Conservation (phyloP, 2,113 vertebrate species). For the rat (Rattus norvegicus) region GRCr8 NC_086030.1:16168001-16168500, state of each 20-base stretch:
- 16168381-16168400: background rate
- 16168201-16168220: background rate
- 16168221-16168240: slow-evolving; percentile 82
- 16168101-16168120: slow-evolving; percentile 35
- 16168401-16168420: slow-evolving; percentile 11
- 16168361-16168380: slow-evolving; percentile 73
- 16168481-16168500: background rate
- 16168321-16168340: slow-evolving; percentile 80
- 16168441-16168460: slow-evolving; percentile 48
- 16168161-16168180: slow-evolving; percentile 34
- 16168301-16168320: slow-evolving; percentile 82
- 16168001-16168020: slow-evolving; percentile 58
- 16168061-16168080: slow-evolving; percentile 43
- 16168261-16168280: slow-evolving; percentile 70
- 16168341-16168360: slow-evolving; percentile 56
- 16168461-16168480: background rate
- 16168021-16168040: slow-evolving; percentile 63
- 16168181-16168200: background rate
- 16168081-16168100: background rate
- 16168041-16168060: slow-evolving; percentile 50
- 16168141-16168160: background rate
- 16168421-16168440: background rate
- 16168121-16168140: background rate
- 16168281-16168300: slow-evolving; percentile 78
- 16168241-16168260: slow-evolving; percentile 73